Evolutionary conservation across 2,888 invertebrate genomes (phyloP).

Genomic region (Drosophila lacicola): DNA sequence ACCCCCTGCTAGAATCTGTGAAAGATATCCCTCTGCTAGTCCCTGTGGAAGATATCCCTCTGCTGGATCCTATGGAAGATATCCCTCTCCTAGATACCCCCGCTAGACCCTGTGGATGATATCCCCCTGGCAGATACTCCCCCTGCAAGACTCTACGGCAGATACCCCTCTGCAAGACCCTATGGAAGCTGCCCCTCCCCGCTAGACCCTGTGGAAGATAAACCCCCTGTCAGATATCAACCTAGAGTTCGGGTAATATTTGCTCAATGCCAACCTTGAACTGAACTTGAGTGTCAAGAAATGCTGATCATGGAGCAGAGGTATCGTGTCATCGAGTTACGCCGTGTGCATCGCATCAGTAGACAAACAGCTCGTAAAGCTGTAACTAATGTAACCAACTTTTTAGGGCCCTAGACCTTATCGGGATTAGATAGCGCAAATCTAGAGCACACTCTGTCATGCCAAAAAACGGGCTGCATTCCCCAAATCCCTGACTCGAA

Average conservation of each 20-base stretch:
- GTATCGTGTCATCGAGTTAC: slow-evolving; percentile 8
- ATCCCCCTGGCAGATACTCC: too few relatives aligned
- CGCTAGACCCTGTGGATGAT: too few relatives aligned
- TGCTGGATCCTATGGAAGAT: too few relatives aligned
- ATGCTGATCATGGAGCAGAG: slow-evolving; percentile 1
- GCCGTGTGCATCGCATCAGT: slow-evolving; percentile 3
- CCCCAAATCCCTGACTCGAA: neutral
- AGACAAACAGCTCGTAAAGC: slow-evolving; percentile 33
- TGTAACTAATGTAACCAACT: slow-evolving; percentile 26
- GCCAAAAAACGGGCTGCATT: slow-evolving; percentile 35
- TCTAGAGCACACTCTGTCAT: slow-evolving; percentile 25
- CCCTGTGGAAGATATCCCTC: too few relatives aligned
- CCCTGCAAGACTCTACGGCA: too few relatives aligned
- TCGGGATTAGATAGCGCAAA: slow-evolving; percentile 40
- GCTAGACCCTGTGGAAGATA: too few relatives aligned
- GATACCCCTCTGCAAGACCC: too few relatives aligned
- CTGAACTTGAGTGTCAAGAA: slow-evolving; percentile 47
- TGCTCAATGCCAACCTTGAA: slow-evolving; percentile 39
- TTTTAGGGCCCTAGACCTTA: slow-evolving; percentile 13
- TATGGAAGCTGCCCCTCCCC: too few relatives aligned
- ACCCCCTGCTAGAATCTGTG: too few relatives aligned
- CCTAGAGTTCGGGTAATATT: neutral
- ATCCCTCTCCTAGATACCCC: too few relatives aligned
- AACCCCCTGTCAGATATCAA: too few relatives aligned
- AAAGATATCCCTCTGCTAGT: too few relatives aligned